A percentile compares a stretch with the other conserved stretches of the same genome.
Conservation (phyloP, 1,140 invertebrate genomes). For the Popillia japonica region DNA sequence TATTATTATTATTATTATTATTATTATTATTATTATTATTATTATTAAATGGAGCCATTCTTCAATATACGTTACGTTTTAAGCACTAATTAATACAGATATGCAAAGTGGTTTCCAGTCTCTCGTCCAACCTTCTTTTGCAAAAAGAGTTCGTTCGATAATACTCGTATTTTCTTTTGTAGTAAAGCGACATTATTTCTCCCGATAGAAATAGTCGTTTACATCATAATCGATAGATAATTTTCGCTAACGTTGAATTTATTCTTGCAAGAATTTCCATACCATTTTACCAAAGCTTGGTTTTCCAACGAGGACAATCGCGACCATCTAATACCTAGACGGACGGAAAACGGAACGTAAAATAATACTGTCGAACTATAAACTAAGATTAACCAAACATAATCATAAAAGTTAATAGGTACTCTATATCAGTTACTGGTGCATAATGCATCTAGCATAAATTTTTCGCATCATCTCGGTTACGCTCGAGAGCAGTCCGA, state of each 20-base stretch:
- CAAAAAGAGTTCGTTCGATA: too few relatives aligned
- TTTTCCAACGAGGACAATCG: not conserved
- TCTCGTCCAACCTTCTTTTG: too few relatives aligned
- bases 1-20: too few relatives aligned
- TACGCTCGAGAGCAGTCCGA: constrained; percentile 9
- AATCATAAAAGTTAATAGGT: constrained; percentile 37
- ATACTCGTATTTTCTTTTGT: too few relatives aligned
- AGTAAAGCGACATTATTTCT: not conserved
- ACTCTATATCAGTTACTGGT: constrained; percentile 39
- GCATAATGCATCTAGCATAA: constrained; percentile 38
- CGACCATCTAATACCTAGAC: constrained; percentile 3
- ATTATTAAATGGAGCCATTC: too few relatives aligned
- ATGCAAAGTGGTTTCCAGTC: too few relatives aligned
- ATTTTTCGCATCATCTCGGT: constrained; percentile 29
- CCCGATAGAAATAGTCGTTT: constrained; percentile 26
- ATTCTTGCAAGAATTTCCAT: not conserved
- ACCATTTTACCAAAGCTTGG: not conserved
- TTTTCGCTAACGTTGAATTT: not conserved
- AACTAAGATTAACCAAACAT: constrained; percentile 39
- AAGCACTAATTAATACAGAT: too few relatives aligned
- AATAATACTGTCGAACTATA: constrained; percentile 37
- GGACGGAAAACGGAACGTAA: constrained; percentile 24
- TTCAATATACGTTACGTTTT: too few relatives aligned
- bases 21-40: too few relatives aligned
- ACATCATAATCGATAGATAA: not conserved